Percentiles rank a stretch among this genome's conserved stretches.
phyloP scores from a whole-genome alignment of 2,888 invertebrate genomes.

The Caenorhabditis macrosperma region DNA sequence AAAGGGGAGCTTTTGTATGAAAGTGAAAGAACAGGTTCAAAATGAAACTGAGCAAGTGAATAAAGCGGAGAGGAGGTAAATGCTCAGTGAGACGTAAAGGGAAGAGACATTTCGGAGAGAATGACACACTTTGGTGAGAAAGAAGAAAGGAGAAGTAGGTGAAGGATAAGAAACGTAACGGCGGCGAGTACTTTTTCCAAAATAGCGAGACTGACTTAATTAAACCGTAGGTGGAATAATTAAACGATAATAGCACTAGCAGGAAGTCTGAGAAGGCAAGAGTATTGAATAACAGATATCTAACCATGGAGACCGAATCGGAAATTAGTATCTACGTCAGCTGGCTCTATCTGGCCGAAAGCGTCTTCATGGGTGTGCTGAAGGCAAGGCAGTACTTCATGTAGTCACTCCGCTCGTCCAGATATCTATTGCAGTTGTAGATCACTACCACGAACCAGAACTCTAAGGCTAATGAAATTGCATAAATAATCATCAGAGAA shows the following conservation, averaged over 20 bases:
- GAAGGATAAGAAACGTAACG: not conserved
- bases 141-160: not conserved
- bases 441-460: conserved; percentile 77
- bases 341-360: conserved; percentile 65
- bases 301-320: conserved; percentile 4
- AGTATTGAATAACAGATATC: conserved; percentile 7
- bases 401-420: conserved; percentile 77
- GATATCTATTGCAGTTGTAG: conserved; percentile 77
- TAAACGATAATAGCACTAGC: conserved; percentile 39
- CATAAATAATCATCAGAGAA: conserved; percentile 72
- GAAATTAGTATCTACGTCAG: conserved; percentile 15
- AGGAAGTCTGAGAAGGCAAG: conserved; percentile 12
- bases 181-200: conserved; percentile 9
- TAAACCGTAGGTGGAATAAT: conserved; percentile 43
- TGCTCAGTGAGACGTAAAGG: conserved; percentile 35
- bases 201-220: conserved; percentile 29
- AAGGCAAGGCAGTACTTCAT: conserved; percentile 80
- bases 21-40: conserved; percentile 50
- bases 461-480: conserved; percentile 72
- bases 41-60: conserved; percentile 50
- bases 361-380: conserved; percentile 79
- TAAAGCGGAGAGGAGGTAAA: conserved; percentile 19
- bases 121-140: conserved; percentile 31
- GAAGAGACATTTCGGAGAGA: conserved; percentile 18
- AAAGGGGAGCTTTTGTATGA: conserved; percentile 2